Base-by-base conservation (phyloP, 1,140 invertebrate genomes). In the Littorina saxatilis region DNA sequence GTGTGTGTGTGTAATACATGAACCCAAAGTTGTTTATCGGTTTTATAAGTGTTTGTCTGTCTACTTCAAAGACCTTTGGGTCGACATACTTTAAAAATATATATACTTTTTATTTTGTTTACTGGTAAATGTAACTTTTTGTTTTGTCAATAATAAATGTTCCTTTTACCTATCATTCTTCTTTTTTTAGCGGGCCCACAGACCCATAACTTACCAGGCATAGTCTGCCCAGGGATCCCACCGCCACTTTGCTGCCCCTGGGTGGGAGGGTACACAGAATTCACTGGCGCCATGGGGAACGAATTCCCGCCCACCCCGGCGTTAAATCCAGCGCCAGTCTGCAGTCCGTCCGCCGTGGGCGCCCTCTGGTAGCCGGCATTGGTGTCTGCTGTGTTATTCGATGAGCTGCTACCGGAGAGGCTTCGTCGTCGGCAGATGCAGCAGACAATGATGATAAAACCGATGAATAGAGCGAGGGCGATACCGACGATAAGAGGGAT, bases 361-460 rank as follows among this genome's bases (percentile, higher is more conserved):
- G 76, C 76, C 58, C 76, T 61, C 76, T 78, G 76, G 55, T 78
- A 78, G 23, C 40, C 70, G 4, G 70, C n/a, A 35, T 66, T 63
- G 76, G 55, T 20, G 13, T 58, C 39, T 39, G 55, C 50, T 13
- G 55, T 27, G 23, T 20, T 47, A 9, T 20, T 39, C 0, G 27
- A 11, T n/a, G 35, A 63, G 37, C n/a, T 27, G 20, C 55, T 39
- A 39, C 76, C 35, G 9, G 76, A 61, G n/a, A 78, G 55, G 7
- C 32, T 58, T n/a, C 76, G 52, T 27, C 76, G 55, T n/a, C 76
- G 55, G 66, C 76, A 78, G 39, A 78, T 78, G 76, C 76, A 78
- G 76, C 76, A 78, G 58, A 78, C 76, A 39, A 78, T 78, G 76
- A 78, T 78, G 76, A 78, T n/a, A 9, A 78, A 78, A 20, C 76